Evolutionary conservation across 1,140 invertebrate genomes (phyloP).

Genomic region (Trachymyrmex cornetzi): DNA sequence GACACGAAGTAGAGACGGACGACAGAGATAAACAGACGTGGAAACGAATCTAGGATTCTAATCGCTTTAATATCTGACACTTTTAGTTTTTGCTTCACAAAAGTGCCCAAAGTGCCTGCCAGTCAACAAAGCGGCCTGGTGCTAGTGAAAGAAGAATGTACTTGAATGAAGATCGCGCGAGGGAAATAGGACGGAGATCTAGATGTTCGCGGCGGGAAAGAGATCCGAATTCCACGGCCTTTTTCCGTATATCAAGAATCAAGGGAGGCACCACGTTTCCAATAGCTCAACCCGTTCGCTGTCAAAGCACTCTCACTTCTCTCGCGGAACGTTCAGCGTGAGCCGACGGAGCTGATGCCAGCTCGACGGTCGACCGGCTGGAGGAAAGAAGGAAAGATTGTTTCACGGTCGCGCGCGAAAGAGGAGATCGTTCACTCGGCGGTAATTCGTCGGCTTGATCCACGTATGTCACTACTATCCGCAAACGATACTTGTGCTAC

Average conservation of each 20-base stretch:
- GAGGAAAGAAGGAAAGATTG: not conserved
- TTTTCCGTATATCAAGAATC: not conserved
- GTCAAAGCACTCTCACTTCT: conserved; percentile 8
- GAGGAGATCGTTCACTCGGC: not conserved
- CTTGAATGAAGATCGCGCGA: conserved; percentile 6
- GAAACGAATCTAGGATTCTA: not conserved
- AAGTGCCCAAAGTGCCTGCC: not conserved
- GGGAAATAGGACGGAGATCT: conserved; percentile 11
- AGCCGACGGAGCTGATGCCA: not conserved
- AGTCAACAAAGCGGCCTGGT: not conserved
- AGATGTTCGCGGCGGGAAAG: conserved; percentile 28
- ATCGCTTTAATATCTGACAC: conserved; percentile 16
- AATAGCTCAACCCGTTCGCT: conserved; percentile 49
- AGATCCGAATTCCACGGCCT: conserved; percentile 3
- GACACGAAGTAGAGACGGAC: not conserved
- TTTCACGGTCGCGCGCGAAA: conserved; percentile 33
- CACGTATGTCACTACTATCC: not conserved
- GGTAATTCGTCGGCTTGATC: not conserved
- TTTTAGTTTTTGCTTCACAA: not conserved
- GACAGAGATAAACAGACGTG: not conserved
- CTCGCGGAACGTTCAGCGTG: not conserved
- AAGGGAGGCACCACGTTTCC: conserved; percentile 25
- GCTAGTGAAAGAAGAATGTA: not conserved
- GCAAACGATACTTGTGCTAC: not conserved
- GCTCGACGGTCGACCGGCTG: conserved; percentile 25